Conservation (phyloP, 2,113 vertebrate genomes). For the Aptenodytes forsteri region DNA sequence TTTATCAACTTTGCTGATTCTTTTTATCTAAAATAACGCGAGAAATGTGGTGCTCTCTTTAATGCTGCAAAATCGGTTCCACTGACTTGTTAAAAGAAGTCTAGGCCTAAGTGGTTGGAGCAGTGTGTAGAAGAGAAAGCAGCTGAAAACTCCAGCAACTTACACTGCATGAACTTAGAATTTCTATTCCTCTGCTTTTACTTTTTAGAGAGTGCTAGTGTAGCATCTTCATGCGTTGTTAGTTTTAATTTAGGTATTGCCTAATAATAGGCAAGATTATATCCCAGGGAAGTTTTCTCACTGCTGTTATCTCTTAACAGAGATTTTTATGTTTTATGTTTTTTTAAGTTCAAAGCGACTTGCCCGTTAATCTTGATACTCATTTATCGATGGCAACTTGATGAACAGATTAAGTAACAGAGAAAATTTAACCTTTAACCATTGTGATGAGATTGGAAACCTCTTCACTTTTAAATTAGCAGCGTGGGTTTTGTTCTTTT, state of each 20-base stretch:
- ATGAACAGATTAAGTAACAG: neutral
- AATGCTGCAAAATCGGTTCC: neutral
- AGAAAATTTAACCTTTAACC: neutral
- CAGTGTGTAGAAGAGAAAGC: neutral
- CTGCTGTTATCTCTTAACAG: neutral
- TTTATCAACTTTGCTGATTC: neutral
- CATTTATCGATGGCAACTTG: neutral
- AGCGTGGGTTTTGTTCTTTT: neutral
- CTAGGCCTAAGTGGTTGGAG: neutral
- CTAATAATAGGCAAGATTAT: neutral
- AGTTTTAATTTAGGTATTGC: neutral
- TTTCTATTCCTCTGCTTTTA: neutral
- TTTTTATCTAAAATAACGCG: neutral
- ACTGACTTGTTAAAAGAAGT: neutral
- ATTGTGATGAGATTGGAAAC: neutral
- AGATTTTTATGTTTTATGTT: neutral
- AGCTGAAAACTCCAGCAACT: neutral
- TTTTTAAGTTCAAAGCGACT: neutral
- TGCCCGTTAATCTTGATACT: neutral
- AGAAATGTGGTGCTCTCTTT: neutral
- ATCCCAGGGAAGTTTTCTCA: neutral
- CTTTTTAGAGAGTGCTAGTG: neutral
- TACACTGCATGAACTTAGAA: rapidly evolving
- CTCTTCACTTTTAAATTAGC: neutral
- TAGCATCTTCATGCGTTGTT: neutral